A percentile compares a stretch with the other conserved stretches of the same genome.
Evolutionary conservation across 2,888 invertebrate species (phyloP).

Genomic region (Azorinus chamasolen): DNA sequence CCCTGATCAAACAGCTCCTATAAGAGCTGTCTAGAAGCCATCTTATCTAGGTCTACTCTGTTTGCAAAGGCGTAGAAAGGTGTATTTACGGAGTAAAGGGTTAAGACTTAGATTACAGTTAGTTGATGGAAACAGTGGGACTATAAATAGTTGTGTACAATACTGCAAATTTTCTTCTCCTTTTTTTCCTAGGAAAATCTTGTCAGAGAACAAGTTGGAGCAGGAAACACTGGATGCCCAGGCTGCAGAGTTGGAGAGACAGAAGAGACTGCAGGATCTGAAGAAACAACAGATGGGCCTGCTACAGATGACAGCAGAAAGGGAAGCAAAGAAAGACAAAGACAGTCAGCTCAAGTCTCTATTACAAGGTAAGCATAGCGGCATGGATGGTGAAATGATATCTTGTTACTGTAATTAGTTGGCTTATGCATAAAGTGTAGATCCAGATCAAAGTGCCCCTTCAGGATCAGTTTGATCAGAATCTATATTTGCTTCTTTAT

Average conservation of each 20-base stretch:
- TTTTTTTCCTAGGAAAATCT: conserved; percentile 92
- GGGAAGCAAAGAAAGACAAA: conserved; percentile 69
- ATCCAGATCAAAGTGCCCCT: no score
- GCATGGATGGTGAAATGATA: background rate
- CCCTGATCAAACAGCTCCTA: no score
- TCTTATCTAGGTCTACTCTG: no score
- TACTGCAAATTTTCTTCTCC: no score
- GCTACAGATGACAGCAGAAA: conserved; percentile 41
- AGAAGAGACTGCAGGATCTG: conserved; percentile 86
- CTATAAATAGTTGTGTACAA: no score
- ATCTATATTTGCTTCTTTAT: no score
- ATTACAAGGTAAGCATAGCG: conserved; percentile 75
- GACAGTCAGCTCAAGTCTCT: conserved; percentile 84
- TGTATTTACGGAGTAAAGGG: no score
- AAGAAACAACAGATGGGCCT: conserved; percentile 75
- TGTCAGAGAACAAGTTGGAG: conserved; percentile 97
- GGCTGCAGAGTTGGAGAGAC: conserved; percentile 94
- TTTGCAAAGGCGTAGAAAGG: no score
- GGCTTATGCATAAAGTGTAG: background rate
- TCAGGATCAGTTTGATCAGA: no score
- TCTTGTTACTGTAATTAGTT: background rate
- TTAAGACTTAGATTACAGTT: no score
- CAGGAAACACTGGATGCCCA: conserved; percentile 97
- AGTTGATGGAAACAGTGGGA: no score
- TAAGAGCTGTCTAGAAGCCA: no score